These are phyloP conservation scores for Pediacus dermestoides DNA, from an alignment of 2,888 invertebrate genomes.

Conservation along the genomic window DNA sequence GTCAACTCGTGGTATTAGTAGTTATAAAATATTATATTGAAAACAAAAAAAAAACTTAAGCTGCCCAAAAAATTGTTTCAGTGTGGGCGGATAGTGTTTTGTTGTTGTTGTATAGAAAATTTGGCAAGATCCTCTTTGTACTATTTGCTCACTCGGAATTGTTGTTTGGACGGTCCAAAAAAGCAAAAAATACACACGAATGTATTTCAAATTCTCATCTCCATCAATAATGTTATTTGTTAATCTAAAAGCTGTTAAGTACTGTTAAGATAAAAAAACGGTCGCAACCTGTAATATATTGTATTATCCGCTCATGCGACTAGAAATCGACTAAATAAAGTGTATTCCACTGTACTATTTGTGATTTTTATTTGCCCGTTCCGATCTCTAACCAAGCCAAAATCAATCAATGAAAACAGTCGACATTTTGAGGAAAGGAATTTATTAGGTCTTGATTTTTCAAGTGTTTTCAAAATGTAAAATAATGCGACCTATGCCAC, in stretches of 20 bases:
- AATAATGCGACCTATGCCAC: no score
- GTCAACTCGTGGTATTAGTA: conserved; percentile 20
- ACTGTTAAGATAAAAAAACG: conserved; percentile 49
- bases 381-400: neutral
- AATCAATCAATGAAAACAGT: neutral
- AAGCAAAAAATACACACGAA: conserved; percentile 39
- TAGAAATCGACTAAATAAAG: conserved; percentile 47
- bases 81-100: no score
- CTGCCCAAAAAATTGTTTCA: no score
- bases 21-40: conserved; percentile 4
- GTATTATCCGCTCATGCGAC: conserved; percentile 52
- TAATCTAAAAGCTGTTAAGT: conserved; percentile 52
- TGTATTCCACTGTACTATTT: conserved; percentile 45
- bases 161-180: no score
- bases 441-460: no score
- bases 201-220: conserved; percentile 49
- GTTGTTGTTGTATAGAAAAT: conserved; percentile 28
- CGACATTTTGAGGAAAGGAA: no score
- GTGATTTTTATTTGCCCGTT: no score
- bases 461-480: no score
- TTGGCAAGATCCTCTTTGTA: conserved; percentile 23
- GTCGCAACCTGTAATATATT: conserved; percentile 51
- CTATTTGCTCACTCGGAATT: conserved; percentile 14
- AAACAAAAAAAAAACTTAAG: no score
- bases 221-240: conserved; percentile 52